phyloP scores from a whole-genome alignment of 37 sponge, comb jelly and placozoan genomes.

The Chondrilla cf. caribensis region DNA sequence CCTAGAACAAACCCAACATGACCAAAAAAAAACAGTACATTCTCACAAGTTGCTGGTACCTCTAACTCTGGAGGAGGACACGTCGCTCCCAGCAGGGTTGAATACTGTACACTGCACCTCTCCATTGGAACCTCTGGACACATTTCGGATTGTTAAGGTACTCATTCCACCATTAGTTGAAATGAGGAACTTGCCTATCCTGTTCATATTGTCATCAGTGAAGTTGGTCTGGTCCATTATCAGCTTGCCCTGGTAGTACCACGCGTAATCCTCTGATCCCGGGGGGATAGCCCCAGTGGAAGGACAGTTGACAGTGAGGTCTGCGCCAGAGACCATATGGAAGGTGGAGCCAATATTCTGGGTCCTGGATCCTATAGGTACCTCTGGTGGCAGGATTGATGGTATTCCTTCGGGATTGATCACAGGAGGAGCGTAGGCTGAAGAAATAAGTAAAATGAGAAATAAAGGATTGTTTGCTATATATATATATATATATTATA shows the following conservation, averaged over 20 bases:
- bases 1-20: no score
- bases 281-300: neutral
- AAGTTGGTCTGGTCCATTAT: neutral
- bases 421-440: neutral
- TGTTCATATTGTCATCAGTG: neutral
- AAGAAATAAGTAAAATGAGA: neutral
- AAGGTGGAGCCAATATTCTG: neutral
- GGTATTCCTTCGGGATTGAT: neutral
- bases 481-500: no score
- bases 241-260: conserved; percentile 19
- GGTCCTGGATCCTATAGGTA: neutral
- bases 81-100: conserved; percentile 6
- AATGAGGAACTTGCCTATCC: neutral
- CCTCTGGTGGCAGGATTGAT: neutral
- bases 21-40: no score
- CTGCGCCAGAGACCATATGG: neutral
- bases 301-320: neutral
- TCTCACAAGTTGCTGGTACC: no score
- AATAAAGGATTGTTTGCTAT: no score
- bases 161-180: neutral
- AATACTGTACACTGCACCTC: neutral
- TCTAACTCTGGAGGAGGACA: neutral
- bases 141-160: neutral
- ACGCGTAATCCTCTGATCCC: neutral
- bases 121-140: neutral